These are phyloP conservation scores for Pseudococcus jackbeardsleyi DNA, from an alignment of 2,888 invertebrate species.

Conservation along the genomic window DNA sequence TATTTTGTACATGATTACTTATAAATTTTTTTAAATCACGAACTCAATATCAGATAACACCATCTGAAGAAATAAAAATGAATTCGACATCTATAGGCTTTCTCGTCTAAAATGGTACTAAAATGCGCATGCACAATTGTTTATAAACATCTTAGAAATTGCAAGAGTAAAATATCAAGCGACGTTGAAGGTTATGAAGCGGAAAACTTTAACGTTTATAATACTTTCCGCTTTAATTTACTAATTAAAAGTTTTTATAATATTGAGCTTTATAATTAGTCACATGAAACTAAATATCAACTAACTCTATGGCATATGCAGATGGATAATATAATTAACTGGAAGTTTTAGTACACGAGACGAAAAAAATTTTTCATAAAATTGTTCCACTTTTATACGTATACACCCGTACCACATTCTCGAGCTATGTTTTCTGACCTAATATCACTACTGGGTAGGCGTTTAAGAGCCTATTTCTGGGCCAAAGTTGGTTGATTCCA, in stretches of 20 bases:
- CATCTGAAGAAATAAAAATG: not conserved
- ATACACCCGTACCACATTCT: not conserved
- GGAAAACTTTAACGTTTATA: slow-evolving; percentile 54
- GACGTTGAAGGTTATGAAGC: slow-evolving; percentile 56
- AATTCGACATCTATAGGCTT: slow-evolving; percentile 22
- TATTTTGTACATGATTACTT: not conserved
- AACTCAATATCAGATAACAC: too few relatives aligned
- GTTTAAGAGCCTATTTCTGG: not conserved
- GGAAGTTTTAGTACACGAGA: slow-evolving; percentile 30
- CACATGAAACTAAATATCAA: slow-evolving; percentile 57
- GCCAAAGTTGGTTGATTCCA: not conserved
- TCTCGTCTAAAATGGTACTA: too few relatives aligned
- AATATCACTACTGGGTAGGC: not conserved
- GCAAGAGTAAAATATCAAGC: slow-evolving; percentile 27
- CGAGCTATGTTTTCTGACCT: not conserved
- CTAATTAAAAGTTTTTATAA: slow-evolving; percentile 57
- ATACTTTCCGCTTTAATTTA: slow-evolving; percentile 57
- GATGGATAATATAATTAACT: slow-evolving; percentile 51
- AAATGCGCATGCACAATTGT: slow-evolving; percentile 42
- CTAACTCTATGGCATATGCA: slow-evolving; percentile 47
- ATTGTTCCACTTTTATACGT: not conserved
- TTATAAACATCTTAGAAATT: slow-evolving; percentile 54
- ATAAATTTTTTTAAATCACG: not conserved
- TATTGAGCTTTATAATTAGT: slow-evolving; percentile 53
- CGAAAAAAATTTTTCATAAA: slow-evolving; percentile 24